A percentile compares a stretch with the other conserved stretches of the same genome.
phyloP scores from a whole-genome alignment of 2,113 vertebrate species.

The Amazona guildingii region DNA sequence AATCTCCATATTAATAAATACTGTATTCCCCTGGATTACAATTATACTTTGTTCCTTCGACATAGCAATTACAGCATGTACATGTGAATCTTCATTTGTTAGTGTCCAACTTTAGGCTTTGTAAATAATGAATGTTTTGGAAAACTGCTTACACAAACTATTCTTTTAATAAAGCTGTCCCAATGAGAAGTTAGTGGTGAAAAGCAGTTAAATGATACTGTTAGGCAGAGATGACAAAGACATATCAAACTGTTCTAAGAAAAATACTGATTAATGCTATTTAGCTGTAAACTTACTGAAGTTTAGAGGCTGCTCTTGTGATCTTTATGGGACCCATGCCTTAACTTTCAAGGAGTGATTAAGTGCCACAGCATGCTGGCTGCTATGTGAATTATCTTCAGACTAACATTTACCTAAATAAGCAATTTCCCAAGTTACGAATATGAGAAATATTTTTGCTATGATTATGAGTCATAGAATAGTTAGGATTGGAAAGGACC shows the following conservation, averaged over 20 bases:
- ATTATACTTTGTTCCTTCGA: accelerated
- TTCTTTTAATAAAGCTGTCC: background rate
- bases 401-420: background rate
- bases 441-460: background rate
- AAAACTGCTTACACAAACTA: slow-evolving; percentile 1
- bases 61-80: background rate
- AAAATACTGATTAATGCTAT: background rate
- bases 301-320: background rate
- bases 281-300: background rate
- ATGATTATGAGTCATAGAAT: background rate
- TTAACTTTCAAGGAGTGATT: background rate
- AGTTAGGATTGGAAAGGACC: too few relatives aligned
- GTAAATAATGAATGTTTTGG: background rate
- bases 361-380: background rate
- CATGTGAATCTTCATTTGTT: background rate
- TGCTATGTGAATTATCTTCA: background rate
- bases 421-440: background rate
- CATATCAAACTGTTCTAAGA: background rate
- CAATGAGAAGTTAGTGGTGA: background rate
- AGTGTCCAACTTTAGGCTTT: background rate
- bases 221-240: background rate
- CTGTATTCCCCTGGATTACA: background rate
- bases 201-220: background rate
- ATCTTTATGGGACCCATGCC: background rate
- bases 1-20: background rate